Evolutionary conservation across 2,888 invertebrate genomes (phyloP), one percentile per base, ranked within the genome.

Genomic region (Heliconius hortense): DNA sequence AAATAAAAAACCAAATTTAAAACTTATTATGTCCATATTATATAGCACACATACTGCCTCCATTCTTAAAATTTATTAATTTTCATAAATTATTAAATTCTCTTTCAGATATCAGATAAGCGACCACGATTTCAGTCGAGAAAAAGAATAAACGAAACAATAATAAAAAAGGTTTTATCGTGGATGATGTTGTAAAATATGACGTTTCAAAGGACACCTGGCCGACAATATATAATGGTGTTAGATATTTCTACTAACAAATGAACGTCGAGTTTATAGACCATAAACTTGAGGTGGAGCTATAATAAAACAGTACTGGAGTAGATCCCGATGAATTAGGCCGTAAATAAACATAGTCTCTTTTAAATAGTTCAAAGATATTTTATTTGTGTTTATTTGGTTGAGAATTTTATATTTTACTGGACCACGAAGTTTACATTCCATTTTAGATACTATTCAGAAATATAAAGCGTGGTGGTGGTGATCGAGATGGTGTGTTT

Each of bases 241-340:
- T 73, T 67, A 69, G 75, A 75, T 76, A 75, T 76, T 74, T 73
- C 74, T 74, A 67, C 66, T 62, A 66, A 79, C 77, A 79, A 77
- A 78, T 75, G 74, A 76, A 78, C 67, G 69, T 73, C 53, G 71
- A 75, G 74, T 82, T 82, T 82, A 89, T 88, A 85, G 85, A 77
- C 82, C 85, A 84, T 89, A 87, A 89, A 89, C 83, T 82, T 83
- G 84, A 83, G 83, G 83, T 73, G 68, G 24, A 62, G 81, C 81
- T 68, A 73, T 82, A 87, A 87, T 87, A 86, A 84, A 84, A 84
- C 79, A 82, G 78, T 79, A 77, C 78, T 82, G 74, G 81, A 84
- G 82, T 84, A 82, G 83, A 81, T 82, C 79, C 48, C 81, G 80
- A 81, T 81, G 80, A 81, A 82, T 82, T 81, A 79, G 77, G 78